Conservation (phyloP, 2,113 vertebrate genomes). For the Ctenomys sociabilis region DNA sequence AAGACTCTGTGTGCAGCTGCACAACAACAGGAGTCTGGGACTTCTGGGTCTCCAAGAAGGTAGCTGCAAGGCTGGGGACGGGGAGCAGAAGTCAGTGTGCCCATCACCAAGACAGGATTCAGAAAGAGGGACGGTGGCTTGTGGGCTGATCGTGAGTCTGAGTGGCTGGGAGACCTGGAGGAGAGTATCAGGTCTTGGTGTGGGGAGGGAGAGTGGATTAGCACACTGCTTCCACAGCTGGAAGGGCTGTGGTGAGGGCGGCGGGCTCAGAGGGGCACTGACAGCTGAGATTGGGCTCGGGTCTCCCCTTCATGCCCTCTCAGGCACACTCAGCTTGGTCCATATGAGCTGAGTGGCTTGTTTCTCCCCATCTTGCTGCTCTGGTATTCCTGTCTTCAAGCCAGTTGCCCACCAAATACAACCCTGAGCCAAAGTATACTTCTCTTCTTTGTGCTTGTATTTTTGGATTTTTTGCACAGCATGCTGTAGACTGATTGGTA, state of each 20-base stretch:
- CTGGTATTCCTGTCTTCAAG: background rate
- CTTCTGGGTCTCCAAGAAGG: background rate
- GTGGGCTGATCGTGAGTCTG: background rate
- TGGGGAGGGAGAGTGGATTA: background rate
- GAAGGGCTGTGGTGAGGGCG: background rate
- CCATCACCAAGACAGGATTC: background rate
- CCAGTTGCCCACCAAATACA: background rate
- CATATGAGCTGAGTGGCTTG: background rate
- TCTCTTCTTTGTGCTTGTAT: too few species aligned
- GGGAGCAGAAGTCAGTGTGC: background rate
- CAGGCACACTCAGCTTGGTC: background rate
- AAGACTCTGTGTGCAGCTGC: too few species aligned
- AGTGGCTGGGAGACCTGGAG: background rate
- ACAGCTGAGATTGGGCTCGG: too few species aligned
- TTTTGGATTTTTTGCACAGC: too few species aligned
- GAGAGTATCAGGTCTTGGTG: background rate
- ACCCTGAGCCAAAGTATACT: background rate
- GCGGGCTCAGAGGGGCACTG: background rate
- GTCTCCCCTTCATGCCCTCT: background rate
- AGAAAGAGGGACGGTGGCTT: too few species aligned
- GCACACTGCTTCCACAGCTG: background rate
- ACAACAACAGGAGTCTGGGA: too few species aligned
- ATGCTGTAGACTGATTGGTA: too few species aligned
- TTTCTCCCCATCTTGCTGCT: accelerated
- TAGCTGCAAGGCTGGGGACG: background rate